Evolutionary conservation across 2,888 invertebrate genomes (phyloP), one percentile per base, ranked within the genome.

Genomic region (Cabera pusaria): DNA sequence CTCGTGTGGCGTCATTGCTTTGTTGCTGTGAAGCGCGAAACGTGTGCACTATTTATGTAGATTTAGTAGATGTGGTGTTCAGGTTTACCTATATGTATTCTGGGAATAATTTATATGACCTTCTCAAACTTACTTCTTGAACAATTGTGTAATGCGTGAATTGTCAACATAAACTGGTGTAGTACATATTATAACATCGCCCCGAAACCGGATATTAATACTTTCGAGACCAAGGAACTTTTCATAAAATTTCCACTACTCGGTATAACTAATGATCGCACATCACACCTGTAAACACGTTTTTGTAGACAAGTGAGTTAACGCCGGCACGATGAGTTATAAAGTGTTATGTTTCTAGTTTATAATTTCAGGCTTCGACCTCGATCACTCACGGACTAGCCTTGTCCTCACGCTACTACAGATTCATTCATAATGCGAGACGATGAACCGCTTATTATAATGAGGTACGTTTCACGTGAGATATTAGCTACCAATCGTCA

Each of bases 401-500:
- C 53, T 58, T 53, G 55, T 53, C 49, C 44, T 41, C 36, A 35
- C 35, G 6, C 26, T 42, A 49, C 45, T 44, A 44, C 47, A 44
- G 44, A 37, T 57, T 53, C 57, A 58, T 58, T 58, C 57, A 58
- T 52, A 50, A 14, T 33, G 32, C 25, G 25, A 17, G 39, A 44
- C 37, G 28, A 24, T 24, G 24, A 14, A 4, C 14, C 3, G 14
- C 4, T 4, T 4, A 14, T 3, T 4, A 14, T 14, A 14, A 28
- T 39, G 26, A 43, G 14, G 20, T 38, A 45, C 25, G 23, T 41
- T 35, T 23, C 26, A 39, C 31, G 41, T 47, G 41, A 47, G 29
- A 44, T 36, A 52, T 43, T 45, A 25, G 21, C 44, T 18, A 27
- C 24, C 40, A 31, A 31, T 28, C 23, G 14, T 37, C 17, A 29